Evolutionary conservation across 64 coral and sea anemone genomes (phyloP), one percentile per base, ranked within the genome.

Genomic region (Catalaphyllia jardinei): DNA sequence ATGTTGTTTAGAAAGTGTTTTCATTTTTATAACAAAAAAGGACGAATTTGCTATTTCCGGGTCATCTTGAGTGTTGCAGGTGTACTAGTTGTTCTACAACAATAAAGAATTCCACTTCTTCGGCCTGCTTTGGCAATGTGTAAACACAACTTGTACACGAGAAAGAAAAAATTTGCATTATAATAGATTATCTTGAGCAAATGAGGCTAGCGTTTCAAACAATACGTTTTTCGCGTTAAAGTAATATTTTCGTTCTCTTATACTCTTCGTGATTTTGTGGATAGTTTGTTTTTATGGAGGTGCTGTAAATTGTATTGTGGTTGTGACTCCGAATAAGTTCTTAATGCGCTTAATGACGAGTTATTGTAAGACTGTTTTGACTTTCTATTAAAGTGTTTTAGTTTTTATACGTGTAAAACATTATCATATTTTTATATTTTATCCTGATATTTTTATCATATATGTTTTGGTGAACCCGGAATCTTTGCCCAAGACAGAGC

Each of bases 341-440:
- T 42, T 64, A 31, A 27, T 71, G 24, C n/a, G 38, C 67, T 71
- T 71, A 51, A 71, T 85, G 62, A 64, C 63, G 27, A 71, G 81
- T 71, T 71, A 42, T 85, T 85, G 3, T 25, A 61, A 29, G 81
- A 51, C 33, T 85, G 81, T 85, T 85, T 85, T 85, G 81, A 85
- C 81, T 69, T 85, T 46, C 39, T 24, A 39, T n/a, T 71, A 19
- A 80, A 85, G 81, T 85, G 81, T 85, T 85, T 69, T 85, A 85
- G 65, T 63, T 71, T 61, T 85, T 49, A 51, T 35, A 85, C n/a
- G 20, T 69, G n/a, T 7, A 69, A 69, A 69, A 20, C 3, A 25
- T n/a, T 69, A n/a, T 69, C n/a, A 67, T 67, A 27, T 69, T 69
- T 69, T 69, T n/a, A 10, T 27, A 28, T 69, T n/a, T 69, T n/a